Evolutionary conservation across 2,888 invertebrate genomes (phyloP), one percentile per base, ranked within the genome.

Genomic region (Acrobeloides nanus): DNA sequence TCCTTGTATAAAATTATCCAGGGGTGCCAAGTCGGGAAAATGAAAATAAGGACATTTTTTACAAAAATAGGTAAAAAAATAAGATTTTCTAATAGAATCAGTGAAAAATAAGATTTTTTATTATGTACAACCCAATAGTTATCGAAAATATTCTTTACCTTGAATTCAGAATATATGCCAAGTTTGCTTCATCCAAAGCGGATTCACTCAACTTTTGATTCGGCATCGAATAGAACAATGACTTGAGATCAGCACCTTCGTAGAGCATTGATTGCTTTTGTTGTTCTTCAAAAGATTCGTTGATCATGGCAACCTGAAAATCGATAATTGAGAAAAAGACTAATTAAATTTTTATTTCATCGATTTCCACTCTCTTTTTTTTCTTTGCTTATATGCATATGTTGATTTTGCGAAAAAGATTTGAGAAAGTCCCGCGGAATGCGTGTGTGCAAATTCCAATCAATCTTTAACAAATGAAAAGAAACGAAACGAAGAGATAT

Each of bases 271-370:
- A 34, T 37, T 57, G 54, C 23, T 59, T 55, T 33, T 52, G 44
- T 31, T 55, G 48, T 35, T 59, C 53, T 27, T 57, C 59, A 38
- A 59, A 59, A n/a, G 60, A 61, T 25, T 59, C 59, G 45, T 59
- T 59, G 34, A 59, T 59, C 45, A 59, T 46, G 15, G 61, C 57
- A 21, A 59, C 59, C 60, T 59, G 31, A 15, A 50, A 21, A 20
- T 18, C 33, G 33, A 33, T 8, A 5, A 20, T 33, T 33, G 33
- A 17, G 33, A 10, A 17, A 33, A 20, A 17, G 18, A 33, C 20
- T 33, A 18, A 18, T 4, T 17, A 33, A 33, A 33, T 20, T 18
- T 18, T 17, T 33, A 17, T 33, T 18, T 6, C 7, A 7, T 20
- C 7, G 17, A 17, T 33, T 20, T 17, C 5, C 33, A 33, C 17